Base-by-base conservation (phyloP, 1,140 invertebrate genomes). In the Aphelinus atriplicis region DNA sequence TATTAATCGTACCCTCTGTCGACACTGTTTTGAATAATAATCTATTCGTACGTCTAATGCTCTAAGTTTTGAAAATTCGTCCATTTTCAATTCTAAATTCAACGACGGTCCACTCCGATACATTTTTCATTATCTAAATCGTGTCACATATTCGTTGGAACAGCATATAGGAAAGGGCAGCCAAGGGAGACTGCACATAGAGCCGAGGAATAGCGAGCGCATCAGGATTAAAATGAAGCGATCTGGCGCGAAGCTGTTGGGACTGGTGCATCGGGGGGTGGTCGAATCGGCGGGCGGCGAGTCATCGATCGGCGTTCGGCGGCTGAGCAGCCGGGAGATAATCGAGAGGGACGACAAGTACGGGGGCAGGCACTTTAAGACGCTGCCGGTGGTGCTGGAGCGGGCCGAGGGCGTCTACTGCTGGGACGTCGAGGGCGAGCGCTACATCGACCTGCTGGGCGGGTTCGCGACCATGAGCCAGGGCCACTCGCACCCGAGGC, bases 391-490 rank as follows among this genome's bases (percentile, higher is more conserved):
- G 2, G 94, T 92, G 1, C 82, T 95, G 2, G 79, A 81, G 2
- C 89, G 86, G 74, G 94, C 90, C 55, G 85, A 94, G 86, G 94
- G 93, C 73, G 90, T 92, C 45, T 90, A 88, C 81, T 88, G 95
- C 9, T 96, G 94, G 94, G 95, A 96, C 83, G 91, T 92, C 0
- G 93, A 96, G 57, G 94, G 93, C 3, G 93, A 92, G 79, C 88
- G 89, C 0, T 96, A 95, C 80, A 92, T 91, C 73, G 95, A 96
- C 80, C 95, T 95, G 80, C 84, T 95, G 3, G 92, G 92, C 56
- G 94, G 94, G 3, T 95, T 95, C 82, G 92, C 93, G 42, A 94
- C 94, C 2, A 90, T 95, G 2, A 95, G 93, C 84, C 94, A 95
- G 81, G 95, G 95, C 1, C 95, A 96, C 80, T 95, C 93, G 80